Conservation (phyloP, 1,140 invertebrate species). For the Lamellibrachia luymesi region DNA sequence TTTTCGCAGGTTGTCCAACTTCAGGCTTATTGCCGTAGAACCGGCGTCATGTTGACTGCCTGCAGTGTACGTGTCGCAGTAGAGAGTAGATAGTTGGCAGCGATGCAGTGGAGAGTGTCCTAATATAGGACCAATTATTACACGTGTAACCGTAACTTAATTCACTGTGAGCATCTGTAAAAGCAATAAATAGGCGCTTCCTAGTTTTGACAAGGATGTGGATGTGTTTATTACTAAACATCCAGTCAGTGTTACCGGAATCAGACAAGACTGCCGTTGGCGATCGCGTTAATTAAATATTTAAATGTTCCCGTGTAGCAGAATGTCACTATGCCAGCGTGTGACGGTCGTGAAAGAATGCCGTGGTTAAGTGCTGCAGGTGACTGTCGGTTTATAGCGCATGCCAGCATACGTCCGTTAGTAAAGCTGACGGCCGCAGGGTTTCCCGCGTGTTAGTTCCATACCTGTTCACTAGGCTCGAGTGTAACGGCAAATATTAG, state of each 20-base stretch:
- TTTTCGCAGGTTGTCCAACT: no score
- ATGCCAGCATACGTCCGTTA: background rate
- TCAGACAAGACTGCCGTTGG: background rate
- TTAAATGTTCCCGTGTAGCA: background rate
- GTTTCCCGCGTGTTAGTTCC: background rate
- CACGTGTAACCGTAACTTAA: background rate
- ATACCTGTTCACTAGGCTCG: background rate
- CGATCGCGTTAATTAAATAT: background rate
- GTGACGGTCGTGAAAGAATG: background rate
- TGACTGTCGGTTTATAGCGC: background rate
- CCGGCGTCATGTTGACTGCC: no score
- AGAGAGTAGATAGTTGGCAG: no score
- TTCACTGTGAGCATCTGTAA: background rate
- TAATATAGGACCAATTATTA: no score
- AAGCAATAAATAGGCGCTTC: background rate
- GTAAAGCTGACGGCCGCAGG: background rate
- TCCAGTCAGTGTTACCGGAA: background rate
- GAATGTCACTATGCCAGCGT: no score
- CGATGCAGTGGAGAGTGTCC: no score
- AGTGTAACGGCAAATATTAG: no score
- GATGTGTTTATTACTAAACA: background rate
- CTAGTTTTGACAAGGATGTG: background rate
- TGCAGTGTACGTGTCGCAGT: no score
- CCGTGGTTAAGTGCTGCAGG: background rate
- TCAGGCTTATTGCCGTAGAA: no score